A percentile compares a stretch with the other conserved stretches of the same genome.
These are phyloP conservation scores for Zaprionus bogoriensis DNA, from an alignment of 2,888 invertebrate species.

Conservation along the genomic window DNA sequence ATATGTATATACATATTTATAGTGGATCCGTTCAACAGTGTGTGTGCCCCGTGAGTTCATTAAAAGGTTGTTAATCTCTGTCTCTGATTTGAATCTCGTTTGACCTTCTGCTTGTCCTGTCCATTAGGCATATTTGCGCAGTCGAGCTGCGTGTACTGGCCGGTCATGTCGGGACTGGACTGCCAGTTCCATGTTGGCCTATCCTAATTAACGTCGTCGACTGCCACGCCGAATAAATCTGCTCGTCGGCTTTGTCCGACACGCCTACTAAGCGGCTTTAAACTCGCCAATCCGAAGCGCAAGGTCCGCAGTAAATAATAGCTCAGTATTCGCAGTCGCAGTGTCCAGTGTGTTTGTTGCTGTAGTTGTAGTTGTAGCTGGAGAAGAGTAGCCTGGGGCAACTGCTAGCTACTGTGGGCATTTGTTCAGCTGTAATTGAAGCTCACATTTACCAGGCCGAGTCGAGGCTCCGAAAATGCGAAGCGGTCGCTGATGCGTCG, in stretches of 20 bases:
- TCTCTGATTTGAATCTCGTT: not conserved
- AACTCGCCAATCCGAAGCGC: conserved; percentile 35
- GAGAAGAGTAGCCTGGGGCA: not conserved
- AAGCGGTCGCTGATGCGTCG: conserved; percentile 50
- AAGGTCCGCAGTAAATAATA: conserved; percentile 32
- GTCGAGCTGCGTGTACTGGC: too few relatives aligned
- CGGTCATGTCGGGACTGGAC: not conserved
- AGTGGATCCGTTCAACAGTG: too few relatives aligned
- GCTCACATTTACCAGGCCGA: conserved; percentile 35
- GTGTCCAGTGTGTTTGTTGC: not conserved
- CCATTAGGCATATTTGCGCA: conserved; percentile 17
- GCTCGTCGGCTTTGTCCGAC: conserved; percentile 19
- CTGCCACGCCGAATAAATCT: conserved; percentile 40
- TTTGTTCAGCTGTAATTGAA: conserved; percentile 65
- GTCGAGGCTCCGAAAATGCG: conserved; percentile 40
- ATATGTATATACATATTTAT: too few relatives aligned
- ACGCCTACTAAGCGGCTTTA: conserved; percentile 55
- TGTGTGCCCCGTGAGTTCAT: not conserved
- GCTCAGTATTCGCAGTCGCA: not conserved
- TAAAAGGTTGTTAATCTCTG: not conserved
- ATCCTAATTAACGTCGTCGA: conserved; percentile 46
- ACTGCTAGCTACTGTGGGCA: conserved; percentile 25
- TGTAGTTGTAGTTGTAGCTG: not conserved
- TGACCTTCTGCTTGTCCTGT: not conserved
- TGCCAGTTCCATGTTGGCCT: conserved; percentile 11